A percentile compares a stretch with the other conserved stretches of the same genome.
These are phyloP conservation scores for Mobula hypostoma DNA, from an alignment of 2,113 vertebrate genomes.

Conservation along the genomic window DNA sequence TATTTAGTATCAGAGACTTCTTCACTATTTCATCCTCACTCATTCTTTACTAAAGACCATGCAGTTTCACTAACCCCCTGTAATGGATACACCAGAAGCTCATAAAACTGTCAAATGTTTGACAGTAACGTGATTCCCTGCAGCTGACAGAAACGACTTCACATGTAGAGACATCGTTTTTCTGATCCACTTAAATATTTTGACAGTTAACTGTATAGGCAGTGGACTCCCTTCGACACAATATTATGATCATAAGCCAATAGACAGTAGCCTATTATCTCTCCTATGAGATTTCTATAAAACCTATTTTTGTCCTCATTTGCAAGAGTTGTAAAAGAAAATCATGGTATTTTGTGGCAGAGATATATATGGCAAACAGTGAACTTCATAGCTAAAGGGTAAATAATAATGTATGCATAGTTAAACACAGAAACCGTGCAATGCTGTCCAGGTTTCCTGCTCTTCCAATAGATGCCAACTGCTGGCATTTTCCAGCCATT, in stretches of 20 bases:
- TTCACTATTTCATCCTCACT: not conserved
- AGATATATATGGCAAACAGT: not conserved
- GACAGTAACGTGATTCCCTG: not conserved
- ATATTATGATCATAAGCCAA: not conserved
- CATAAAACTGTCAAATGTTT: not conserved
- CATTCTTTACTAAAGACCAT: not conserved
- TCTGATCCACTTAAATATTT: not conserved
- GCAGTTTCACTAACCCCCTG: not conserved
- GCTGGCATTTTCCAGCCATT: too few relatives aligned
- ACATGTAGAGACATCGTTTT: not conserved
- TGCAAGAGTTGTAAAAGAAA: not conserved
- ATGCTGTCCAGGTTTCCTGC: not conserved
- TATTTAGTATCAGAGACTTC: not conserved
- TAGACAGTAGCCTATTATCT: not conserved
- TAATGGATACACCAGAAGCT: not conserved
- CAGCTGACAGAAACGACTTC: not conserved
- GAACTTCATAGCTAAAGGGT: not conserved
- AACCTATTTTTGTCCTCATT: not conserved
- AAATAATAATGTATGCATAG: not conserved
- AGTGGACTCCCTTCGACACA: not conserved
- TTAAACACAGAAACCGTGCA: not conserved
- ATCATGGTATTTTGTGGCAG: not conserved
- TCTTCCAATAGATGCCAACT: not conserved
- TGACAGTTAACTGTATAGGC: not conserved
- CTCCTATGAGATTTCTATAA: not conserved